phyloP scores from a whole-genome alignment of 2,797 vertebrate genomes.

The Streptopelia turtur region DNA sequence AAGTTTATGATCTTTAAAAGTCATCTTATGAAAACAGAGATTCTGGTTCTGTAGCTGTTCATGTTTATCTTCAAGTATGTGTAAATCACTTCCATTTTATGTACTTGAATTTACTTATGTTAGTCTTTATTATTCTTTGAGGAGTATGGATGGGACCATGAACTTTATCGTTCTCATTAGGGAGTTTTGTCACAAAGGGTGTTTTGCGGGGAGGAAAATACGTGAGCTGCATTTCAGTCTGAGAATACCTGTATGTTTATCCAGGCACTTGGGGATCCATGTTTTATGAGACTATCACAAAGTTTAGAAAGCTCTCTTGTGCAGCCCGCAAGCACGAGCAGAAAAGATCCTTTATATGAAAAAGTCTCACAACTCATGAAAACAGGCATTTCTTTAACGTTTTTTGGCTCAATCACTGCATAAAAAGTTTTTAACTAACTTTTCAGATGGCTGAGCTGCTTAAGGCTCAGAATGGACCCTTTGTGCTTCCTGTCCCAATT shows the following conservation, averaged over 20 bases:
- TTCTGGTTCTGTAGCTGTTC: neutral
- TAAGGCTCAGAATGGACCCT: slow-evolving; percentile 62
- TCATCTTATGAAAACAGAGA: neutral
- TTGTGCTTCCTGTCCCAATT: slow-evolving; percentile 65
- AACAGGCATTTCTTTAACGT: slow-evolving; percentile 48
- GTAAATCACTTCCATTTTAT: neutral
- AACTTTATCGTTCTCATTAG: neutral
- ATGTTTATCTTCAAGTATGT: neutral
- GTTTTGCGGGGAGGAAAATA: neutral
- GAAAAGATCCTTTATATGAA: slow-evolving; percentile 66
- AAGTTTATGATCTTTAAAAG: neutral
- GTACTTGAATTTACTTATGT: neutral
- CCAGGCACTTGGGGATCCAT: neutral
- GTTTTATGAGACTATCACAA: neutral
- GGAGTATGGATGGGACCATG: neutral
- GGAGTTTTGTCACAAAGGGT: neutral
- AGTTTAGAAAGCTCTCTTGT: slow-evolving; percentile 48
- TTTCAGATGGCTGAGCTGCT: slow-evolving; percentile 66
- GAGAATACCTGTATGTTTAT: neutral
- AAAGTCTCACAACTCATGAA: slow-evolving; percentile 33
- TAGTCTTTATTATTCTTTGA: neutral
- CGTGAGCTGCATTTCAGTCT: neutral
- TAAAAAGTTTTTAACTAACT: slow-evolving; percentile 61
- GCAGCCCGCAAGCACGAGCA: neutral
- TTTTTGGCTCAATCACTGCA: slow-evolving; percentile 39